These are phyloP conservation scores for Limnodromus scolopaceus DNA, from an alignment of 2,797 vertebrate species.

Conservation along the genomic window DNA sequence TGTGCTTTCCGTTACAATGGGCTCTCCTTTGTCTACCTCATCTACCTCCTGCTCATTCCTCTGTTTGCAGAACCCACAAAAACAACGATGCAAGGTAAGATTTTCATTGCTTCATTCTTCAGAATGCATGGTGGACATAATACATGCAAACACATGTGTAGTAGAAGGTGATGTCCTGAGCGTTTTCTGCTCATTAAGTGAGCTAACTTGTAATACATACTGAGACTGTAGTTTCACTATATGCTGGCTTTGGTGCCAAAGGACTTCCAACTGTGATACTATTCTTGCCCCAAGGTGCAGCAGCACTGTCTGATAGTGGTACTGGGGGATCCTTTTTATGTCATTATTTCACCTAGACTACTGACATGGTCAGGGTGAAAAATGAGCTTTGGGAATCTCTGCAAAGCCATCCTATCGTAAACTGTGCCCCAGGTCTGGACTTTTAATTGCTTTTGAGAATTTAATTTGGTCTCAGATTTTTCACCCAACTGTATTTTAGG, in stretches of 20 bases:
- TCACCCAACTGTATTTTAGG: background rate
- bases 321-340: background rate
- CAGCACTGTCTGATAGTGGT: background rate
- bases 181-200: background rate
- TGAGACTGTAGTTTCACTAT: background rate
- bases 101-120: background rate
- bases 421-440: background rate
- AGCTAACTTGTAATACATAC: background rate
- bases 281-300: background rate
- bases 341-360: background rate
- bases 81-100: conserved; percentile 95
- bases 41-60: conserved; percentile 97
- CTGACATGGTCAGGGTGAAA: background rate
- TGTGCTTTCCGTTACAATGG: conserved; percentile 98
- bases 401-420: background rate
- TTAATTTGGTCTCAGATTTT: background rate
- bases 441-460: background rate
- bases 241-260: background rate
- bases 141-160: background rate
- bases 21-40: conserved; percentile 98
- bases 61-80: conserved; percentile 94
- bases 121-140: background rate
- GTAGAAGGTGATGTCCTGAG: background rate
- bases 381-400: background rate
- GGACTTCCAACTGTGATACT: background rate